Evolutionary conservation across 1,140 invertebrate genomes (phyloP).

Genomic region (Lasioglossum baleicum): DNA sequence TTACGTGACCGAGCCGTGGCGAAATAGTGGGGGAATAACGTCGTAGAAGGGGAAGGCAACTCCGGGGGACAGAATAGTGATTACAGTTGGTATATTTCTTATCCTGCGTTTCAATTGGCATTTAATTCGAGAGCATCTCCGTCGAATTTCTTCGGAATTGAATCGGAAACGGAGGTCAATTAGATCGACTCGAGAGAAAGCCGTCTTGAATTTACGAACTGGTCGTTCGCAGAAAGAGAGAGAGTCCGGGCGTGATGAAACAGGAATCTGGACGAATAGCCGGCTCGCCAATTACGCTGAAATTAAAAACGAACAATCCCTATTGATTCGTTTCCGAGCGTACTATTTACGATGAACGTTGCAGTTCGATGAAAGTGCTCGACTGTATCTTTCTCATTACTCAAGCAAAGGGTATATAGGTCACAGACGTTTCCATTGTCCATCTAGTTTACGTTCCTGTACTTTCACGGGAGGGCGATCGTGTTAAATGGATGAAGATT

Average conservation of each 20-base stretch:
- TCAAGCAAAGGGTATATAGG: conserved; percentile 42
- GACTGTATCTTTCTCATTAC: conserved; percentile 41
- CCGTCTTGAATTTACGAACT: conserved; percentile 11
- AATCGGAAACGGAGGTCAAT: neutral
- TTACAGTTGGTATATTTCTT: no score
- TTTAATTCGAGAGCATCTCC: neutral
- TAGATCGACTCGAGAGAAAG: neutral
- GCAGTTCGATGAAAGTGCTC: conserved; percentile 25
- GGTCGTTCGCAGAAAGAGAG: neutral
- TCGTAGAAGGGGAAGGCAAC: no score
- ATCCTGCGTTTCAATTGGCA: neutral
- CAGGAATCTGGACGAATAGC: neutral
- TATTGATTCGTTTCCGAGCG: neutral
- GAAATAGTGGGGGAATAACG: no score
- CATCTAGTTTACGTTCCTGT: conserved; percentile 21
- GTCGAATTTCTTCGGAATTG: neutral
- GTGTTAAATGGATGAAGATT: conserved; percentile 41
- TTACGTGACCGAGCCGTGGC: no score
- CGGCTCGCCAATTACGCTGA: neutral
- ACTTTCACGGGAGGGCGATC: neutral
- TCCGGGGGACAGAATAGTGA: no score
- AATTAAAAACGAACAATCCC: conserved; percentile 18
- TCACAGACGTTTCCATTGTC: conserved; percentile 40
- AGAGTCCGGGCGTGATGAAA: neutral
- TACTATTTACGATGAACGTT: conserved; percentile 8